Evolutionary conservation across 2,888 invertebrate genomes (phyloP).

Genomic region (Cataglyphis albicans): DNA sequence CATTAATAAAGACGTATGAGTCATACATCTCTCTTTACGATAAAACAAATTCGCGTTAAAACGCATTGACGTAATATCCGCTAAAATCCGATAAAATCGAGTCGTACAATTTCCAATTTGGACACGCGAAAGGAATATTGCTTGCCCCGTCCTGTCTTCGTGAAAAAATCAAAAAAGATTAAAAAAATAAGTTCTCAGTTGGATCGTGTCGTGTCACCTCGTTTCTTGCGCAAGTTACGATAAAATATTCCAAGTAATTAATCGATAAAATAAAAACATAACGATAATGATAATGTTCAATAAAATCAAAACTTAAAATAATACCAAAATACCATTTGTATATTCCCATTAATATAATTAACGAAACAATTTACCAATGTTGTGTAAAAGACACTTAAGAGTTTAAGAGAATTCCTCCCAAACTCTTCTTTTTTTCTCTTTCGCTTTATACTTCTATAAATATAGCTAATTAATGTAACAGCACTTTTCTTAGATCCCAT

Average conservation of each 20-base stretch:
- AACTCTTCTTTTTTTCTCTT: slow-evolving; percentile 23
- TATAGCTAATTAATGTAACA: slow-evolving; percentile 80
- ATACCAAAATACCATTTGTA: slow-evolving; percentile 44
- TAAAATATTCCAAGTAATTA: neutral
- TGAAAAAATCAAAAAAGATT: slow-evolving; percentile 39
- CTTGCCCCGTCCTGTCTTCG: neutral
- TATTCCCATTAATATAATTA: slow-evolving; percentile 30
- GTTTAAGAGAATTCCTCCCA: slow-evolving; percentile 61
- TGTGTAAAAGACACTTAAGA: slow-evolving; percentile 56
- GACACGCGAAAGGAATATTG: slow-evolving; percentile 17
- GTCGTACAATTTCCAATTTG: neutral
- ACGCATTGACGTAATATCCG: neutral
- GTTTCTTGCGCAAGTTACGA: slow-evolving; percentile 14
- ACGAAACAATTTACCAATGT: slow-evolving; percentile 58
- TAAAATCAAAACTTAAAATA: slow-evolving; percentile 48
- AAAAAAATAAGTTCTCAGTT: slow-evolving; percentile 24
- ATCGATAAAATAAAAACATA: slow-evolving; percentile 15
- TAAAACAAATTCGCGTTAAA: slow-evolving; percentile 27
- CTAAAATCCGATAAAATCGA: neutral
- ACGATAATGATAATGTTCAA: slow-evolving; percentile 29
- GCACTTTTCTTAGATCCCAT: slow-evolving; percentile 79
- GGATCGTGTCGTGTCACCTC: neutral
- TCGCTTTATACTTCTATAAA: slow-evolving; percentile 73
- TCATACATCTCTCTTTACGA: slow-evolving; percentile 22
- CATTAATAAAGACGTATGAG: slow-evolving; percentile 51